These are phyloP conservation scores for Oxyteleia sp. DNA, from an alignment of 2,888 invertebrate species.

Conservation along the genomic window DNA sequence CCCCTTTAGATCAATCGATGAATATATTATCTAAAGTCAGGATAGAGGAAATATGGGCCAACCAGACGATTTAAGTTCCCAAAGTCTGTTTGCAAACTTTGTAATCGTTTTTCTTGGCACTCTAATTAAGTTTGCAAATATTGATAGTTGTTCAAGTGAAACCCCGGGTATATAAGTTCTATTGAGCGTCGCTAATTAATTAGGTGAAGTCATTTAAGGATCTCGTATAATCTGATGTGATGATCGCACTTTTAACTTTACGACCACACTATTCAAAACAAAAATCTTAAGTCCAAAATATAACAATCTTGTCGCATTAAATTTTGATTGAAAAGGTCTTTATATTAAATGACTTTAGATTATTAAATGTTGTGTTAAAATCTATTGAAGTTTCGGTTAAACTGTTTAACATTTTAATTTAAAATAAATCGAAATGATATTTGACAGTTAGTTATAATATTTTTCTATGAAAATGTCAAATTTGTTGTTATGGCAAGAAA, in stretches of 20 bases:
- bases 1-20: background rate
- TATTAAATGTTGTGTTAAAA: too few species aligned
- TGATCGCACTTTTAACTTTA: background rate
- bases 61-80: background rate
- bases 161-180: background rate
- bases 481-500: too few species aligned
- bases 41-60: background rate
- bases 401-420: too few species aligned
- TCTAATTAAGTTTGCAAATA: background rate
- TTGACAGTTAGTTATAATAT: too few species aligned
- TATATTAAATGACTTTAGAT: too few species aligned
- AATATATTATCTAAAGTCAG: background rate
- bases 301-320: too few species aligned
- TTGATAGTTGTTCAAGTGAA: background rate
- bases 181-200: background rate
- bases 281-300: too few species aligned
- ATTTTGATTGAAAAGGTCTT: too few species aligned
- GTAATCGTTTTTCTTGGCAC: background rate
- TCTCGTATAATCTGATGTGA: background rate
- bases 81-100: background rate
- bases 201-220: background rate
- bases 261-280: too few species aligned
- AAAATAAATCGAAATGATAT: too few species aligned
- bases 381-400: too few species aligned
- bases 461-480: too few species aligned